Base-by-base conservation (phyloP, 2,113 vertebrate species). In the Argyrosomus japonicus region DNA sequence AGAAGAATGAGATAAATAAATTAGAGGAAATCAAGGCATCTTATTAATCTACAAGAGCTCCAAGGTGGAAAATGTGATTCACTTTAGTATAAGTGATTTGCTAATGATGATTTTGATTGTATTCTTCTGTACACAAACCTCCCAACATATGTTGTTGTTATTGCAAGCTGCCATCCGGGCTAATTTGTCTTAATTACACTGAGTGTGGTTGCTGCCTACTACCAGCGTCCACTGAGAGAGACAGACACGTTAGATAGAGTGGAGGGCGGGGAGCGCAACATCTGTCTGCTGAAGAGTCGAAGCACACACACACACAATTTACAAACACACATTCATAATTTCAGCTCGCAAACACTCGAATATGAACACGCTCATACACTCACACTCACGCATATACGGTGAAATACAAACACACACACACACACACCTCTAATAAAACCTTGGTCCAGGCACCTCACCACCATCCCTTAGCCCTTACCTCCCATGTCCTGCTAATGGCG, bases 401-500 rank as follows among this genome's bases (percentile, higher is more conserved):
- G 51, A 58, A 69, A 85, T 40, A 77, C 80, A 89, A 72, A 90
- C 79, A 91, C 81, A 81, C 50, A 70, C 87, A 81, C 83, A 29
- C 29, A 6, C 32, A 74, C 80, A 74, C 80, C 75, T 83, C 65
- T 88, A 85, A 88, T 91, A 92, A 89, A 89, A 89, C 92, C 89
- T 76, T 61, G 75, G 81, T 92, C 87, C 79, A 43, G 63, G 60
- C 76, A 81, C 89, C 87, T 77, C 88, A 6, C 75, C 79, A 10
- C 88, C 90, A 88, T 92, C 91, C 79, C 86, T 85, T 91, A 95
- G 96, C 94, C 95, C 94, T 94, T 96, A 95, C 96, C 95, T 96
- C 96, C 96, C 95, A 87, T 94, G 97, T 96, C 88, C 96, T 94
- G 95, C 95, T 97, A 97, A 97, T 98, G 97, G 97, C 94, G 95